These are phyloP conservation scores for Ceraclea dissimilis DNA, from an alignment of 2,888 invertebrate species.

Conservation along the genomic window DNA sequence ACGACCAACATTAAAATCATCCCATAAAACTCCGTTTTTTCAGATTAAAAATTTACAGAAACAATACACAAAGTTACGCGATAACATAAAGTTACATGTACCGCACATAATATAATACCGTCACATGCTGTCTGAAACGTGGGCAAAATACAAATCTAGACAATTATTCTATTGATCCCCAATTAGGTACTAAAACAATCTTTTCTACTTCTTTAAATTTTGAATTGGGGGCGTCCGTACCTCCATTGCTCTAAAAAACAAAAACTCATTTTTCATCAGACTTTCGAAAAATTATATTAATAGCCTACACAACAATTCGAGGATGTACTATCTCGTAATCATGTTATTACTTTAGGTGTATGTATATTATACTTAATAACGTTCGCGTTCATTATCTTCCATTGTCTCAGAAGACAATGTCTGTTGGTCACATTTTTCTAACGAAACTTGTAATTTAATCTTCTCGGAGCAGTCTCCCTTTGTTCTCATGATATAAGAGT, in stretches of 20 bases:
- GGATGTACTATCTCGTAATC: neutral
- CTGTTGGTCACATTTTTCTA: too few relatives aligned
- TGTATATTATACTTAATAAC: too few relatives aligned
- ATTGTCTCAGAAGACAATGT: too few relatives aligned
- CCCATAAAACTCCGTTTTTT: constrained; percentile 2
- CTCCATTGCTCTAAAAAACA: too few relatives aligned
- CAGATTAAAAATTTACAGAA: constrained; percentile 13
- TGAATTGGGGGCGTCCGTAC: too few relatives aligned
- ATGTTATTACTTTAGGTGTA: neutral
- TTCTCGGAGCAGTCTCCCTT: too few relatives aligned
- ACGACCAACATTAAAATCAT: neutral
- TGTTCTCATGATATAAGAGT: too few relatives aligned
- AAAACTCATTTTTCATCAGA: neutral
- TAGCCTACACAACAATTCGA: neutral
- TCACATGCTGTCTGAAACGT: neutral
- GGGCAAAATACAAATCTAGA: neutral
- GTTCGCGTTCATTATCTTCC: too few relatives aligned
- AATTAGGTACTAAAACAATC: neutral
- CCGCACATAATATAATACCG: neutral
- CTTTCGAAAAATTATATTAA: neutral
- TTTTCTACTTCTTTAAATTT: too few relatives aligned
- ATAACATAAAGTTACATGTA: neutral
- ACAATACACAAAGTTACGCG: constrained; percentile 10
- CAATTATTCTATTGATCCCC: neutral
- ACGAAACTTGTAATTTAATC: too few relatives aligned